Base-by-base conservation (phyloP, 1,140 invertebrate genomes). In the Bombus balteatus region DNA sequence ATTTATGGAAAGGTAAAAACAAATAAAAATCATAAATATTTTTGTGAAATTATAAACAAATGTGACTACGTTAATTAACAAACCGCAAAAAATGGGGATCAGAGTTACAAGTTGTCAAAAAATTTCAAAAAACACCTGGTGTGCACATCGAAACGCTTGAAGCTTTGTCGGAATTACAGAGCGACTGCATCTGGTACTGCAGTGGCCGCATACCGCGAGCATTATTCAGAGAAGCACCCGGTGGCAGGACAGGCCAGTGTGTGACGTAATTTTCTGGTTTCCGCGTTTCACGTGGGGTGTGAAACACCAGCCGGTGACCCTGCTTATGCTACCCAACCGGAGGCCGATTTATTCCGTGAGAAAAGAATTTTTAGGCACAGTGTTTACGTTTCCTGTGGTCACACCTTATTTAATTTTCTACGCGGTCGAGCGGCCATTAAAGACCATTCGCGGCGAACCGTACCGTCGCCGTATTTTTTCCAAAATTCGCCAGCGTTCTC, bases 231-330 rank as follows among this genome's bases (percentile, higher is more conserved):
- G 77, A 75, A 85, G 85, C 88, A 90, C 80, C 88, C 87, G 76
- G 62, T 74, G 57, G 59, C 71, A 62, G 76, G 32, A 85, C 70
- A 77, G 77, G 70, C 77, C 71, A 68, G 86, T 85, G 84, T 87
- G 87, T 90, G 90, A 93, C 90, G 91, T 92, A 92, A 92, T 93
- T 92, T 93, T 91, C 91, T 92, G 89, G 90, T 92, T 92, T 90
- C 87, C 88, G 89, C 83, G 83, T 91, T 88, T 90, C 80, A 39
- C 70, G 41, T 18, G 77, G 74, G 78, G 84, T 57, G 80, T 41
- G 39, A 72, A 43, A 66, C 70, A 77, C 39, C 34, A 32, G 34
- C 71, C 37, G 65, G n/a, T 53, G 41, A 41, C 4, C 81, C 53
- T 84, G 82, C 73, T 89, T 85, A 59, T 34, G 9, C 28, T 22